Evolutionary conservation across 2,888 invertebrate species (phyloP).

Genomic region (Cerceris ruficornis): DNA sequence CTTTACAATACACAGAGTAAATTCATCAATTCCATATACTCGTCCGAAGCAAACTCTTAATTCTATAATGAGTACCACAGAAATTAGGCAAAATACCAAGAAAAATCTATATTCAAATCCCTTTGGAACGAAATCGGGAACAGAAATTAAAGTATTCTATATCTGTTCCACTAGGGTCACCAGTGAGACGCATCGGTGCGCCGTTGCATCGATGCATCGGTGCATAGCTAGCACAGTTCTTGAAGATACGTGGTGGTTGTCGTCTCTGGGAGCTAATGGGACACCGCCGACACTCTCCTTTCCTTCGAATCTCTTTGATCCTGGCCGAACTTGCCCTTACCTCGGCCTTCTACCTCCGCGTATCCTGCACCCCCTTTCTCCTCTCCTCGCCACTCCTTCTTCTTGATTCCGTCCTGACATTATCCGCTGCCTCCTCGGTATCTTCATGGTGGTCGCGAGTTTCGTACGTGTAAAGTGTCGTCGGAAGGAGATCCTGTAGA

Average conservation of each 20-base stretch:
- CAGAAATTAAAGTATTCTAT: no score
- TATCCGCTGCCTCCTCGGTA: slow-evolving; percentile 63
- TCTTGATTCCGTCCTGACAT: slow-evolving; percentile 51
- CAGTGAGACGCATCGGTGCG: background rate
- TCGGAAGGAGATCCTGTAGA: slow-evolving; percentile 34
- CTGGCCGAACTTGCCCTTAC: slow-evolving; percentile 76
- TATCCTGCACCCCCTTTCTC: slow-evolving; percentile 64
- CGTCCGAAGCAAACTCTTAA: no score
- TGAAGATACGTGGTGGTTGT: slow-evolving; percentile 71
- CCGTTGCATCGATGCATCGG: slow-evolving; percentile 27
- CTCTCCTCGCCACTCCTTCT: slow-evolving; percentile 32
- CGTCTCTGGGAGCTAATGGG: slow-evolving; percentile 78
- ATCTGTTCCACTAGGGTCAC: no score
- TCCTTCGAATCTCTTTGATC: slow-evolving; percentile 74
- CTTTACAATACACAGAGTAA: no score
- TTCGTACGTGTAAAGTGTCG: slow-evolving; percentile 35
- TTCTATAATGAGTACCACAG: no score
- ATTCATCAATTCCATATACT: no score
- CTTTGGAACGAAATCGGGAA: no score
- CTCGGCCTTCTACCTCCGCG: slow-evolving; percentile 70
- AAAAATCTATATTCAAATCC: no score
- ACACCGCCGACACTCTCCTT: slow-evolving; percentile 70
- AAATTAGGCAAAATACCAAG: no score
- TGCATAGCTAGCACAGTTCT: slow-evolving; percentile 46
- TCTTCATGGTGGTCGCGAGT: slow-evolving; percentile 74